Conservation (phyloP, 1,140 invertebrate genomes). For the Phenacoccus solenopsis region DNA sequence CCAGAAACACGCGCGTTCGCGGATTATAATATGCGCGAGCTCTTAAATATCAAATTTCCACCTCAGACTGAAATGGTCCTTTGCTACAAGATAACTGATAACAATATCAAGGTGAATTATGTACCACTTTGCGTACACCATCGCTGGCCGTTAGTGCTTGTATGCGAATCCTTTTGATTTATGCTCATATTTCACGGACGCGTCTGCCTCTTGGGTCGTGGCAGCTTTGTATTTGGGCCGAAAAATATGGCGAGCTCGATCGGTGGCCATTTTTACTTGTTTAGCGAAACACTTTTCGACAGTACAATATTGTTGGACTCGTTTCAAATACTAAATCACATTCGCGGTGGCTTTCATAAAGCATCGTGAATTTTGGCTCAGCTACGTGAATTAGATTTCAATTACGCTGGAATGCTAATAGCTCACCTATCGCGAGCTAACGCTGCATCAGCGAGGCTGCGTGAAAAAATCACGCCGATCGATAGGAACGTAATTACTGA, state of each 20-base stretch:
- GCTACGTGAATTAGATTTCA: neutral
- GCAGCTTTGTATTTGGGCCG: neutral
- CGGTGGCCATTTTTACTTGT: neutral
- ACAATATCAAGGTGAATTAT: neutral
- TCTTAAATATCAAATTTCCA: constrained; percentile 1
- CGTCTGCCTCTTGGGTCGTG: neutral
- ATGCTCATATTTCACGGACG: neutral
- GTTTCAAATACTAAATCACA: too few relatives aligned
- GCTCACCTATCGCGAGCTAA: too few relatives aligned
- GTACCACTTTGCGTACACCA: neutral
- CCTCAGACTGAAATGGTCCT: neutral
- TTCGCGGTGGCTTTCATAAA: too few relatives aligned
- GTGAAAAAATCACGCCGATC: neutral
- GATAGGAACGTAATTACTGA: neutral
- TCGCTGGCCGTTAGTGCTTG: too few relatives aligned
- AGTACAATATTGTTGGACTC: too few relatives aligned
- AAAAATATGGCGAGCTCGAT: neutral
- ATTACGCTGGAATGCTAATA: neutral
- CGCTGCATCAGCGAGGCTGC: too few relatives aligned
- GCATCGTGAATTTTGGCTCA: neutral
- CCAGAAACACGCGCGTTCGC: neutral
- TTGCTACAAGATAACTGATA: neutral
- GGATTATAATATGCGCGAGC: neutral
- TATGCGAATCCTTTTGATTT: neutral
- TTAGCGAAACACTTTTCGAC: too few relatives aligned